A percentile compares a stretch with the other conserved stretches of the same genome.
Evolutionary conservation across 2,888 invertebrate species (phyloP).

Genomic region (Microplitis manilae): DNA sequence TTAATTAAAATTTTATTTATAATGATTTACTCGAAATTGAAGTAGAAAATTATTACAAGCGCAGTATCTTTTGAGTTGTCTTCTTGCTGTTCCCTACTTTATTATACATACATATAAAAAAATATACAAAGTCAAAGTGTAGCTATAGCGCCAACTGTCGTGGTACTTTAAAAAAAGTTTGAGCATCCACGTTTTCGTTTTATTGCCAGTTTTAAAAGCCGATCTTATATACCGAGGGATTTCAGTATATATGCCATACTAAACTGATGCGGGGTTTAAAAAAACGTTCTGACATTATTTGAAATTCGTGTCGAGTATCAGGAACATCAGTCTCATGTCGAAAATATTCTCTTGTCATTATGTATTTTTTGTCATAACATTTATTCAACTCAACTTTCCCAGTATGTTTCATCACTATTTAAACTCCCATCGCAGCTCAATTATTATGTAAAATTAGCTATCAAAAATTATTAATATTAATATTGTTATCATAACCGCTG

Average conservation of each 20-base stretch:
- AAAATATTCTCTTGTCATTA: conserved; percentile 31
- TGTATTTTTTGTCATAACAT: conserved; percentile 8
- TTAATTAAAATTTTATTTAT: too few relatives aligned
- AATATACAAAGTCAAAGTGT: conserved; percentile 43
- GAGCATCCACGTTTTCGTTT: conserved; percentile 67
- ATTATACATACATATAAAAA: conserved; percentile 6
- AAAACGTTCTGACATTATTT: conserved; percentile 63
- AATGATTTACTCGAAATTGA: too few relatives aligned
- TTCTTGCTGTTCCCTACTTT: too few relatives aligned
- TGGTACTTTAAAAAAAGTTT: conserved; percentile 65
- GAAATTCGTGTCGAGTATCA: conserved; percentile 64
- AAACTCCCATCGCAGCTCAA: not conserved
- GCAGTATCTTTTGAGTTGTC: too few relatives aligned
- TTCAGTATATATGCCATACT: conserved; percentile 24
- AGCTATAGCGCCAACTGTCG: conserved; percentile 69
- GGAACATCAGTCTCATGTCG: conserved; percentile 60
- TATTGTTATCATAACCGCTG: not conserved
- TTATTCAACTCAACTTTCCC: not conserved
- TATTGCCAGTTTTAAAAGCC: conserved; percentile 70
- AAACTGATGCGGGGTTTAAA: conserved; percentile 56
- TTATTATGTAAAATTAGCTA: not conserved
- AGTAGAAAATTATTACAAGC: too few relatives aligned
- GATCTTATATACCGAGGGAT: conserved; percentile 56
- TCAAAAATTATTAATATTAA: not conserved
- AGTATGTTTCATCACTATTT: too few relatives aligned